These are phyloP conservation scores for Natrix natrix DNA, from an alignment of 2,797 vertebrate species.

Conservation along the genomic window DNA sequence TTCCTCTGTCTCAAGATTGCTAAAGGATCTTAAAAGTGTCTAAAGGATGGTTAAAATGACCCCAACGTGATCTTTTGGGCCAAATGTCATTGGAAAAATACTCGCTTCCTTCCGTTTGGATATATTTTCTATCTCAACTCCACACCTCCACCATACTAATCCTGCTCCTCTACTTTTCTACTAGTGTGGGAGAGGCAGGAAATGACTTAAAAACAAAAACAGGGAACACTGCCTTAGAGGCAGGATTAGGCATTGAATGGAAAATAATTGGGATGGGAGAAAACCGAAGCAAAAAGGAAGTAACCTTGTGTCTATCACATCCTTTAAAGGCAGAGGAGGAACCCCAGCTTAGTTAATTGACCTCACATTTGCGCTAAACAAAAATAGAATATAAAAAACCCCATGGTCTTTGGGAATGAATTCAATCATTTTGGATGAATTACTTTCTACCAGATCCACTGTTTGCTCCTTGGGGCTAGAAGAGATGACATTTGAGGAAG, in stretches of 20 bases:
- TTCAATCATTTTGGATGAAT: neutral
- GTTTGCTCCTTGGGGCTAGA: neutral
- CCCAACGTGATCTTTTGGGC: neutral
- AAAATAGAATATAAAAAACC: neutral
- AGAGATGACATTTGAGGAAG: neutral
- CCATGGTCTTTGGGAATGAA: neutral
- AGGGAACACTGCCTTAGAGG: neutral
- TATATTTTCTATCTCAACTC: neutral
- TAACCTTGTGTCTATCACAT: neutral
- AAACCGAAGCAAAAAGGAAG: neutral
- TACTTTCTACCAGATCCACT: neutral
- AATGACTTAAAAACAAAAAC: neutral
- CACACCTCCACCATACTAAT: neutral
- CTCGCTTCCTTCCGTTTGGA: neutral
- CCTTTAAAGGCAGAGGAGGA: neutral
- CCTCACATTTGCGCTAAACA: neutral
- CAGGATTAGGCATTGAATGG: neutral
- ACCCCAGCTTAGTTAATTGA: neutral
- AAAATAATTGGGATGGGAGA: neutral
- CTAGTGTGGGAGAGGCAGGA: neutral
- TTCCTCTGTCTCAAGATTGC: neutral
- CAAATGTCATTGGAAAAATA: neutral
- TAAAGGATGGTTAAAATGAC: neutral
- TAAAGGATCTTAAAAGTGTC: neutral
- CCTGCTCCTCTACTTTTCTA: neutral